Conservation (phyloP, 2,797 vertebrate genomes). For the Pitangus sulphuratus region DNA sequence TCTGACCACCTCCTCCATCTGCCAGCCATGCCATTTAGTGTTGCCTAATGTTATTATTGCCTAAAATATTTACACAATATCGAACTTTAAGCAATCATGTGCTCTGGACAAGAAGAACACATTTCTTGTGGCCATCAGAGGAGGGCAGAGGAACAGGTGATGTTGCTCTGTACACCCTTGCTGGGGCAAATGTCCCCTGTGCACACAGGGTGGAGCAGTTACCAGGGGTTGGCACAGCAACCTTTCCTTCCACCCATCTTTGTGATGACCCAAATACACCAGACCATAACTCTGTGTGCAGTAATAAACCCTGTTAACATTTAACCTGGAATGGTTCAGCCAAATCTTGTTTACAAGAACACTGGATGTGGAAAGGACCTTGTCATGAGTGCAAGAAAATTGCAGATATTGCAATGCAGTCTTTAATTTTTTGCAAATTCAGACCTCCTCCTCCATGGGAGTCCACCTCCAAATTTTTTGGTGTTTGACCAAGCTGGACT, state of each 20-base stretch:
- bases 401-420: background rate
- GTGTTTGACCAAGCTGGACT: background rate
- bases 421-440: background rate
- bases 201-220: background rate
- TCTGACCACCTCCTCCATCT: background rate
- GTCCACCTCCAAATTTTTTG: background rate
- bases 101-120: background rate
- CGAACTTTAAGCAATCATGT: background rate
- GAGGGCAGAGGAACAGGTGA: background rate
- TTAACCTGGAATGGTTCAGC: background rate
- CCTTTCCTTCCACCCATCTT: background rate
- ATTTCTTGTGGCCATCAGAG: background rate
- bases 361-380: background rate
- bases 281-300: background rate
- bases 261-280: background rate
- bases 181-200: accelerated
- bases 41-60: background rate
- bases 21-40: background rate
- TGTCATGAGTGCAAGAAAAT: background rate
- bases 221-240: background rate
- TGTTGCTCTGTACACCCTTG: background rate
- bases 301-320: background rate
- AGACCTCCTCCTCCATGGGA: background rate
- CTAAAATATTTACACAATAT: background rate
- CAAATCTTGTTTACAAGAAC: background rate